Percentiles rank a stretch among this genome's conserved stretches.
Evolutionary conservation across 2,888 invertebrate species (phyloP).

Genomic region (Chalcis sispes): DNA sequence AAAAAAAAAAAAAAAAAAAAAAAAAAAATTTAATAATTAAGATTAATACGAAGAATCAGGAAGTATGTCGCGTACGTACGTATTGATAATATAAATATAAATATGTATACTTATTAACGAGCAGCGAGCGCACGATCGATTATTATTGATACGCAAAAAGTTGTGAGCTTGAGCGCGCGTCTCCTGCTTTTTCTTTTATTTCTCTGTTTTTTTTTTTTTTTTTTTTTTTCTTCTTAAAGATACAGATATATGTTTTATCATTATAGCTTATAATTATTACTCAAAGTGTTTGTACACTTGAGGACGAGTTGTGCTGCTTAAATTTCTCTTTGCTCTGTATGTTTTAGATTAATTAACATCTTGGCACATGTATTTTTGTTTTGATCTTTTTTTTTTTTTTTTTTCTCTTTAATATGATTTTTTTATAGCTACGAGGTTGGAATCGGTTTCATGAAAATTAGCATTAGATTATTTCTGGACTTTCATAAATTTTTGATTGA

Average conservation of each 20-base stretch:
- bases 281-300: background rate
- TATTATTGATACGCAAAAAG: too few relatives aligned
- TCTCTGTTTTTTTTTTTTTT: too few relatives aligned
- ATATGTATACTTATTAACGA: constrained; percentile 5
- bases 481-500: too few relatives aligned
- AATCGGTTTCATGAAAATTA: background rate
- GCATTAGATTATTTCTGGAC: too few relatives aligned
- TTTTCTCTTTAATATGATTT: background rate
- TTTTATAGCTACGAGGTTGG: background rate
- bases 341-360: constrained; percentile 8
- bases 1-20: background rate
- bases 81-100: too few relatives aligned
- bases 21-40: background rate
- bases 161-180: constrained; percentile 8
- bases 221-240: too few relatives aligned
- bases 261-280: constrained; percentile 24
- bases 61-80: background rate
- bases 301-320: background rate
- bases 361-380: constrained; percentile 1
- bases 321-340: constrained; percentile 3
- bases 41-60: background rate
- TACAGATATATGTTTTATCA: too few relatives aligned
- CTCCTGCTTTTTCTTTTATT: constrained; percentile 31
- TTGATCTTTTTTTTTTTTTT: constrained; percentile 10
- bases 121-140: constrained; percentile 19